These are phyloP conservation scores for Athalia cordata DNA, from an alignment of 2,888 invertebrate genomes.

Conservation along the genomic window DNA sequence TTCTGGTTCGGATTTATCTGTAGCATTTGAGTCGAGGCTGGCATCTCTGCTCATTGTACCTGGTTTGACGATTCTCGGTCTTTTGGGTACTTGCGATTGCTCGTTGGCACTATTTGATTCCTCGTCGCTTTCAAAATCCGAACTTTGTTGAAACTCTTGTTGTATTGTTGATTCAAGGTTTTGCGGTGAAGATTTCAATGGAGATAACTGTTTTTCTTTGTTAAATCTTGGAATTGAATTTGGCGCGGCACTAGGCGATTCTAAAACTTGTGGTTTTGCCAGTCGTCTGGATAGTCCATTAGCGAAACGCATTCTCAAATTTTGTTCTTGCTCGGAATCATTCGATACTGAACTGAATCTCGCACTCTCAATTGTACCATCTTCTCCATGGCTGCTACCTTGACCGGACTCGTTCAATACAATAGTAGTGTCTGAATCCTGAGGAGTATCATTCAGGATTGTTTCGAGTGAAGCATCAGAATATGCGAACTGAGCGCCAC, in stretches of 20 bases:
- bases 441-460: slow-evolving; percentile 49
- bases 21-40: slow-evolving; percentile 64
- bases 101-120: slow-evolving; percentile 47
- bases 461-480: slow-evolving; percentile 39
- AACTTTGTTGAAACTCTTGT: slow-evolving; percentile 15
- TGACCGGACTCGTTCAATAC: slow-evolving; percentile 76
- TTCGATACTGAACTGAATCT: slow-evolving; percentile 83
- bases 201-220: slow-evolving; percentile 46
- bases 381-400: slow-evolving; percentile 73
- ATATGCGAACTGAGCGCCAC: slow-evolving; percentile 6
- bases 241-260: slow-evolving; percentile 53
- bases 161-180: slow-evolving; percentile 23
- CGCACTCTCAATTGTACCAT: slow-evolving; percentile 77
- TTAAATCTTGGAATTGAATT: slow-evolving; percentile 53
- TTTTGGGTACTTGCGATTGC: slow-evolving; percentile 50
- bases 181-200: neutral
- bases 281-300: slow-evolving; percentile 58
- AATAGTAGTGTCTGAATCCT: slow-evolving; percentile 75
- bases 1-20: slow-evolving; percentile 64
- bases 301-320: slow-evolving; percentile 68
- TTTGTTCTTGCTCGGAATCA: slow-evolving; percentile 82
- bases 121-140: slow-evolving; percentile 33
- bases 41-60: slow-evolving; percentile 61
- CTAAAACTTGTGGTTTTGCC: slow-evolving; percentile 46
- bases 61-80: slow-evolving; percentile 76